Evolutionary conservation across 2,797 vertebrate genomes (phyloP).

Genomic region (Mareca strepera): DNA sequence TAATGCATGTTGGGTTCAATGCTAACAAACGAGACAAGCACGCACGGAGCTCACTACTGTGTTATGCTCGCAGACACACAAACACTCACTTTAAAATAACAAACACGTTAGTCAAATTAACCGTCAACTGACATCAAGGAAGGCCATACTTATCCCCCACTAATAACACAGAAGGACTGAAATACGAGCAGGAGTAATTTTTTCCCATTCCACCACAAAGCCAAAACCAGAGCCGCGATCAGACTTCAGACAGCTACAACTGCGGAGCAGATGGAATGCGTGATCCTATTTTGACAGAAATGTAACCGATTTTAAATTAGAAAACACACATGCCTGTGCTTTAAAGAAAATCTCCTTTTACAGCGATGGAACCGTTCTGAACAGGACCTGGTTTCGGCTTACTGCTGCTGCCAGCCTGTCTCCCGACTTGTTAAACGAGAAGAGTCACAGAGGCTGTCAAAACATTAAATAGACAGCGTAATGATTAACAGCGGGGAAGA

Average conservation of each 20-base stretch:
- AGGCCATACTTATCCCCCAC: not conserved
- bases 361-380: slow-evolving; percentile 60
- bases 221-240: slow-evolving; percentile 71
- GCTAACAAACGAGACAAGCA: slow-evolving; percentile 80
- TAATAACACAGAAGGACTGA: not conserved
- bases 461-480: slow-evolving; percentile 78
- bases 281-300: slow-evolving; percentile 78
- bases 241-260: slow-evolving; percentile 24
- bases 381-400: slow-evolving; percentile 82
- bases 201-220: slow-evolving; percentile 71
- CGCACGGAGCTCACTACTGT: slow-evolving; percentile 72
- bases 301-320: slow-evolving; percentile 80
- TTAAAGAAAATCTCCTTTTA: slow-evolving; percentile 71
- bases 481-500: slow-evolving; percentile 77
- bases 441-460: slow-evolving; percentile 79
- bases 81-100: slow-evolving; percentile 78
- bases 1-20: slow-evolving; percentile 79
- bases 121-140: slow-evolving; percentile 21
- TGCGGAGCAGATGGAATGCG: slow-evolving; percentile 64
- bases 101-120: slow-evolving; percentile 75
- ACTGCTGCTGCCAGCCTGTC: slow-evolving; percentile 86
- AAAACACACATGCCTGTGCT: slow-evolving; percentile 74
- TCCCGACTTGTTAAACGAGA: slow-evolving; percentile 74
- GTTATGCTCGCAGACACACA: slow-evolving; percentile 69
- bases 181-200: slow-evolving; percentile 54